A percentile compares a stretch with the other conserved stretches of the same genome.
Evolutionary conservation across 2,113 vertebrate genomes (phyloP).

Genomic region (Varanus salvator): DNA sequence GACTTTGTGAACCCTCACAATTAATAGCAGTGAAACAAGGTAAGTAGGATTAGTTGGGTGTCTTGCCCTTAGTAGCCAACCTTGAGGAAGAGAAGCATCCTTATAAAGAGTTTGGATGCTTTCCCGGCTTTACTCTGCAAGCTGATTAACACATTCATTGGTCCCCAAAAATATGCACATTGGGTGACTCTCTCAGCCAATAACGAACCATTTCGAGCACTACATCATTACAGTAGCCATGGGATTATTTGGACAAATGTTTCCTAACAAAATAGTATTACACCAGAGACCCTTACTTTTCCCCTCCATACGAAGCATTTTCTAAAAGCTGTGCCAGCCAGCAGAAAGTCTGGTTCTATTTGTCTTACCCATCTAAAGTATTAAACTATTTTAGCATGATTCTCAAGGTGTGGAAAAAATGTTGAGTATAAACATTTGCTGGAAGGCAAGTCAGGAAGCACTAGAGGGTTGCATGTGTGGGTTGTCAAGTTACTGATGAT

Average conservation of each 20-base stretch:
- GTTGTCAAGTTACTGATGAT: background rate
- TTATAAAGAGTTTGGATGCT: constrained; percentile 43
- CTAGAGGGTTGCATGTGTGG: background rate
- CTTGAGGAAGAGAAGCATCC: constrained; percentile 18
- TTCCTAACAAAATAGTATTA: background rate
- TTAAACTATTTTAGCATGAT: background rate
- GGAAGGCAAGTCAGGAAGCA: background rate
- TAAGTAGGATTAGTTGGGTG: constrained; percentile 27
- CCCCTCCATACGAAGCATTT: background rate
- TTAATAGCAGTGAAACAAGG: constrained; percentile 30
- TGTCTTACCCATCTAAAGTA: background rate
- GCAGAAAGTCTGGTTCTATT: background rate
- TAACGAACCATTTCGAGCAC: constrained; percentile 9
- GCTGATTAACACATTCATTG: constrained; percentile 36
- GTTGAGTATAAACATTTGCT: background rate
- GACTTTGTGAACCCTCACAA: constrained; percentile 22
- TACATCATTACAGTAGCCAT: background rate
- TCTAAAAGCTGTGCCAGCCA: too few relatives aligned
- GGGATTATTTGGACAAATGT: background rate
- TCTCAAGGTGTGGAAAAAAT: background rate
- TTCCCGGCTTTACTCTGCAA: constrained; percentile 48
- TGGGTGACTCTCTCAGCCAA: background rate
- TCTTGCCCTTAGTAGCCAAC: constrained; percentile 32
- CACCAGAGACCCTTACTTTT: background rate
- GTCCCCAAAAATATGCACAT: constrained; percentile 28